Evolutionary conservation across 2,888 invertebrate species (phyloP).

Genomic region (Phanerotoma sp.): DNA sequence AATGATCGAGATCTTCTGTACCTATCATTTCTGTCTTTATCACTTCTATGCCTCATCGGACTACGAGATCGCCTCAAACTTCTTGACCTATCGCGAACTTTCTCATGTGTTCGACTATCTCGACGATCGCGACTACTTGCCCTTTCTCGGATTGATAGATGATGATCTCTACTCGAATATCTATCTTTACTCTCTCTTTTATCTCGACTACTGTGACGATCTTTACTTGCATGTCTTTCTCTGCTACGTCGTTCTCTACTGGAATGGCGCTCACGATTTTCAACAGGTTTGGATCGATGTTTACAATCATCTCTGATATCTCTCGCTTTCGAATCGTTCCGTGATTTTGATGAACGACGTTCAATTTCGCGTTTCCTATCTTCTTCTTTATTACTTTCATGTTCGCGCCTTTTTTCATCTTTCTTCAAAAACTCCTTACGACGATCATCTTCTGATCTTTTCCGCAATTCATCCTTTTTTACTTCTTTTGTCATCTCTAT

Average conservation of each 20-base stretch:
- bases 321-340: conserved; percentile 41
- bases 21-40: conserved; percentile 48
- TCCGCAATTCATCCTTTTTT: conserved; percentile 55
- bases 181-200: conserved; percentile 41
- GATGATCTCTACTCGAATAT: conserved; percentile 42
- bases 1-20: conserved; percentile 48
- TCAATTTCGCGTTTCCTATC: conserved; percentile 44
- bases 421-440: conserved; percentile 53
- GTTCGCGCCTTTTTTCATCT: conserved; percentile 55
- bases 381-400: conserved; percentile 42
- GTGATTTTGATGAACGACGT: conserved; percentile 39
- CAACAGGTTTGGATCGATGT: conserved; percentile 31
- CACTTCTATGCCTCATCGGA: conserved; percentile 41
- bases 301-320: conserved; percentile 37
- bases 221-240: conserved; percentile 30
- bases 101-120: conserved; percentile 49
- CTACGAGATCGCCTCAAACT: conserved; percentile 52
- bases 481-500: conserved; percentile 43
- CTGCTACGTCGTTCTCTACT: conserved; percentile 29
- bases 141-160: conserved; percentile 55
- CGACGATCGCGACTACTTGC: conserved; percentile 51
- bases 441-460: conserved; percentile 52
- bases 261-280: conserved; percentile 30
- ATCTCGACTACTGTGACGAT: conserved; percentile 33
- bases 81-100: conserved; percentile 47